A percentile compares a stretch with the other conserved stretches of the same genome.
These are phyloP conservation scores for Falco rusticolus DNA, from an alignment of 2,797 vertebrate genomes.

Conservation along the genomic window DNA sequence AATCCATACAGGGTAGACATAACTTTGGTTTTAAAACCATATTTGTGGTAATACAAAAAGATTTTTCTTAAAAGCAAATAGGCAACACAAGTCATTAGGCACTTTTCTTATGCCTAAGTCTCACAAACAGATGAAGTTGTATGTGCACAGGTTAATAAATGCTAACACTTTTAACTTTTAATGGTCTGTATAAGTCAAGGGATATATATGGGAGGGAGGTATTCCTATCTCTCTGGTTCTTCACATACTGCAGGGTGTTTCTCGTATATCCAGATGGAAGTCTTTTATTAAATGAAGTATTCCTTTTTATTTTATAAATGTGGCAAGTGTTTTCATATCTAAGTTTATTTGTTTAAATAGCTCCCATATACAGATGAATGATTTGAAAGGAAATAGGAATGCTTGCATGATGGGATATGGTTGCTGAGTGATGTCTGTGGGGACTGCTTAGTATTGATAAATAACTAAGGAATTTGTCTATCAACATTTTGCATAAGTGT, in stretches of 20 bases:
- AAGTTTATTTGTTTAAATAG: constrained; percentile 62
- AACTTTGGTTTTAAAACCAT: background rate
- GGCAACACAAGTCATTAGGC: background rate
- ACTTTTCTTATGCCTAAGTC: background rate
- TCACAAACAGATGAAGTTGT: background rate
- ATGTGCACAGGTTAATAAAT: background rate
- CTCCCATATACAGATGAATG: constrained; percentile 43
- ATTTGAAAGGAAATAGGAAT: constrained; percentile 50
- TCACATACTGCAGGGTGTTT: background rate
- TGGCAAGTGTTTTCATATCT: constrained; percentile 23
- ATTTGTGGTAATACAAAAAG: background rate
- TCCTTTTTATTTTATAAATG: background rate
- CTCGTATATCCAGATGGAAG: background rate
- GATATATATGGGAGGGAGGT: background rate
- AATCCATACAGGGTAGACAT: background rate
- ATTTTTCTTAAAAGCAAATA: background rate
- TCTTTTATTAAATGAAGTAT: background rate
- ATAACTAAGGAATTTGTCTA: constrained; percentile 62
- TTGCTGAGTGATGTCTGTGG: constrained; percentile 56
- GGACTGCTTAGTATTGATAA: constrained; percentile 57
- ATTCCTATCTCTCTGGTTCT: background rate
- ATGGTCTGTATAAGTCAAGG: background rate
- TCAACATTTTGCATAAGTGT: constrained; percentile 41
- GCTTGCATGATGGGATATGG: constrained; percentile 27
- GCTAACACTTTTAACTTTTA: background rate